phyloP scores from a whole-genome alignment of 2,888 invertebrate species.

The Rosalia funebris region DNA sequence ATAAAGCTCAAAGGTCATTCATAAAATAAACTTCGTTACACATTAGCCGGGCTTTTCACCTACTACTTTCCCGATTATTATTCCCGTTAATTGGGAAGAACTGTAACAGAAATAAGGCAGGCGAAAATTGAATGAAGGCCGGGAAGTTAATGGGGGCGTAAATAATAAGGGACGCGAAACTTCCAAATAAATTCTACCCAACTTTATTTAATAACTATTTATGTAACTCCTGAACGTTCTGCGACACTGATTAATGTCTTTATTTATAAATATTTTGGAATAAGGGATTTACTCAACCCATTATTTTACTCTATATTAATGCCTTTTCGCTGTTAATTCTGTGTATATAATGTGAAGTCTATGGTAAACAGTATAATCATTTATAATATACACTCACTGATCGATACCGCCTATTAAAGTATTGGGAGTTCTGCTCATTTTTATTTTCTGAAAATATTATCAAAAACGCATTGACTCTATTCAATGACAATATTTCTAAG shows the following conservation, averaged over 20 bases:
- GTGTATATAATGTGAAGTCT: no score
- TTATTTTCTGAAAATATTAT: no score
- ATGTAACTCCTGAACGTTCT: background rate
- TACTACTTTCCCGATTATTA: conserved; percentile 22
- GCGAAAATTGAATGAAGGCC: conserved; percentile 2
- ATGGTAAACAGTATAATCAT: no score
- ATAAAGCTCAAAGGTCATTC: conserved; percentile 14
- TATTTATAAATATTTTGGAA: background rate
- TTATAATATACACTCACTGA: no score
- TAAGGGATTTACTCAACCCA: background rate
- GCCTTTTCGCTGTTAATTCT: no score
- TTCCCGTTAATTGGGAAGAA: conserved; percentile 25
- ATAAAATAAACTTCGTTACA: conserved; percentile 13
- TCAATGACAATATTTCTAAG: no score
- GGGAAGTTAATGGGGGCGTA: conserved; percentile 14
- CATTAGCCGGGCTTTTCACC: conserved; percentile 2
- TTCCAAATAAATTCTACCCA: background rate
- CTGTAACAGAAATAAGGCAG: conserved; percentile 12
- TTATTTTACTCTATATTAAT: no score
- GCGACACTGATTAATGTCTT: conserved; percentile 7
- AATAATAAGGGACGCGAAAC: conserved; percentile 13
- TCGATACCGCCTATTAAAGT: no score
- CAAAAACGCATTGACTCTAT: no score
- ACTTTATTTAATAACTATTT: conserved; percentile 17
- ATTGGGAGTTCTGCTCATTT: no score